Conservation (phyloP, 1,140 invertebrate genomes). For the Drosophila melanica region DNA sequence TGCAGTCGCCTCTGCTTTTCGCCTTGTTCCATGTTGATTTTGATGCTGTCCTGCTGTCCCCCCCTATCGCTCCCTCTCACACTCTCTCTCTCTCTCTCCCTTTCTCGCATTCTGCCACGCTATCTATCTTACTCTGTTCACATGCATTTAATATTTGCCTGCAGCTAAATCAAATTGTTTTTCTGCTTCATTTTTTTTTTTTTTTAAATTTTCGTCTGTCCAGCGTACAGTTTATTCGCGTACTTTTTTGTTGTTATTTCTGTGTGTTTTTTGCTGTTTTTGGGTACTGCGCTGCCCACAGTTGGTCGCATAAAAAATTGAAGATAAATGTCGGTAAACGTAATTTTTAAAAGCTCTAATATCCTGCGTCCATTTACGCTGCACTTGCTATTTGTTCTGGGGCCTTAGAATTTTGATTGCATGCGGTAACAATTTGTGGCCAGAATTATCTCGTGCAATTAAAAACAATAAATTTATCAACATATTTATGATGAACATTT, state of each 20-base stretch:
- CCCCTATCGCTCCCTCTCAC: background rate
- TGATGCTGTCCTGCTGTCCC: conserved; percentile 49
- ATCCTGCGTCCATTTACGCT: conserved; percentile 50
- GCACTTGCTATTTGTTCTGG: conserved; percentile 32
- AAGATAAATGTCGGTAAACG: conserved; percentile 69
- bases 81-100: background rate
- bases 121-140: conserved; percentile 11
- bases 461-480: conserved; percentile 33
- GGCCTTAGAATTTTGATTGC: conserved; percentile 41
- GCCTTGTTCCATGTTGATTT: conserved; percentile 54
- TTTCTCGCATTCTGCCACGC: background rate
- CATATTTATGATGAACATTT: background rate
- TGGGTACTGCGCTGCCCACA: background rate
- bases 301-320: conserved; percentile 49
- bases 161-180: conserved; percentile 77
- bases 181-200: conserved; percentile 54
- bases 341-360: conserved; percentile 70
- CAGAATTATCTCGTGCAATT: conserved; percentile 22
- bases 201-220: conserved; percentile 1
- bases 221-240: conserved; percentile 7
- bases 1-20: conserved; percentile 23
- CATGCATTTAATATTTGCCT: conserved; percentile 70
- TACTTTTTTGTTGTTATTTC: conserved; percentile 12
- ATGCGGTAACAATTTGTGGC: conserved; percentile 31
- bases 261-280: conserved; percentile 6